These are phyloP conservation scores for Apocrypta bakeri DNA, from an alignment of 1,140 invertebrate species.

Conservation along the genomic window DNA sequence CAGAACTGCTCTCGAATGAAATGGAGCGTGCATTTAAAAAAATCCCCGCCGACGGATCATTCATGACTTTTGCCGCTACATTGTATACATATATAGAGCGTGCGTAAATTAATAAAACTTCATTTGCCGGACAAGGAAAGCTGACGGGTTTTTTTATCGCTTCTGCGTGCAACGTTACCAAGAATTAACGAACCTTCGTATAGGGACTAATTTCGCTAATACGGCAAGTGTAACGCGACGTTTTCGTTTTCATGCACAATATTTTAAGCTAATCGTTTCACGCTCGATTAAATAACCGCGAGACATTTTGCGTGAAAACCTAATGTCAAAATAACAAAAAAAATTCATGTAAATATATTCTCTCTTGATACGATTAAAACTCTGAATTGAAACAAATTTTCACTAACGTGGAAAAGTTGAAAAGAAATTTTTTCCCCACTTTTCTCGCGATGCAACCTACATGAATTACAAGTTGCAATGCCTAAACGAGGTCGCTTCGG, in stretches of 20 bases:
- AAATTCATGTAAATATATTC: too few species aligned
- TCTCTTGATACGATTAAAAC: too few species aligned
- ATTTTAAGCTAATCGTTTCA: background rate
- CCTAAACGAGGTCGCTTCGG: background rate
- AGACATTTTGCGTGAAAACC: too few species aligned
- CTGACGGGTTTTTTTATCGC: background rate
- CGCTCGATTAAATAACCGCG: too few species aligned
- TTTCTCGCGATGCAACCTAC: background rate
- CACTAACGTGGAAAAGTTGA: too few species aligned
- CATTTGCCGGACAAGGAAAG: background rate
- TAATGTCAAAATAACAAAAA: too few species aligned
- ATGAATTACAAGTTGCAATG: slow-evolving; percentile 14
- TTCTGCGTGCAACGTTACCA: background rate
- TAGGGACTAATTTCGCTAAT: background rate
- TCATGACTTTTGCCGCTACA: background rate
- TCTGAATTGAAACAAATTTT: too few species aligned
- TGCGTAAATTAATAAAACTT: background rate
- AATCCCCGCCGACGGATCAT: background rate
- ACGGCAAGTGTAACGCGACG: background rate
- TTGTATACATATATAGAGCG: background rate
- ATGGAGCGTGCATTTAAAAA: slow-evolving; percentile 19
- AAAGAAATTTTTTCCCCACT: background rate
- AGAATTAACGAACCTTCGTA: background rate
- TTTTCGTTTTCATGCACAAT: too few species aligned
- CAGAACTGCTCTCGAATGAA: background rate